Base-by-base conservation (phyloP, 2,888 invertebrate species). In the Mimas tiliae region DNA sequence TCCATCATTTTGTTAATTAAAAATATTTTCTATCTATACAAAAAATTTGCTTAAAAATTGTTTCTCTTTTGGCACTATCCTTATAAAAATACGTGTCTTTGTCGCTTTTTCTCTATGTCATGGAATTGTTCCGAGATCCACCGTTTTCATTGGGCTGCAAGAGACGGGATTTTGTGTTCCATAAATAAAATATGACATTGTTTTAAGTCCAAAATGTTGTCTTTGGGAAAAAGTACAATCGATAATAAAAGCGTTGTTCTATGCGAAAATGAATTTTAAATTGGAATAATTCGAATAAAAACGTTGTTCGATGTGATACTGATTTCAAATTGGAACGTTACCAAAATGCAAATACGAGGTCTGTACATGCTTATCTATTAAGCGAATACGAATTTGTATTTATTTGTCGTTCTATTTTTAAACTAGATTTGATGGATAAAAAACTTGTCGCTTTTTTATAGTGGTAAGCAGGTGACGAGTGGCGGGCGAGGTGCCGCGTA, bases 81-180 rank as follows among this genome's bases (percentile, higher is more conserved):
- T 87, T 90, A 87, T 87, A 91, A 90, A 93, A 91, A 92, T 91
- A 91, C 85, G 76, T 85, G 83, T 88, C 81, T 86, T 83, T 81
- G 79, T 74, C 58, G 67, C 63, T 67, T 67, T 45, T 67, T 58
- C 53, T 58, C 82, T 78, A 75, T 88, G 93, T 93, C 93, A 93
- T 93, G 93, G 92, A 92, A 90, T 91, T 81, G 73, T 85, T 78
- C 74, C 84, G 93, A 93, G 93, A 93, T 93, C 93, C 80, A 88
- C 87, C 79, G 90, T 89, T 89, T 85, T 86, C 84, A 82, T 85
- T 87, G 81, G 82, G 85, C 91, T 91, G 90, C 33, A 86, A 87
- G 82, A 79, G 82, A 77, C 68, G 69, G 27, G 45, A 65, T 66
- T 66, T 63, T 70, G 55, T 71, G 64, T 66, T 69, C 53, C 7